phyloP scores from a whole-genome alignment of 2,113 vertebrate genomes.

The Eurypyga helias region DNA sequence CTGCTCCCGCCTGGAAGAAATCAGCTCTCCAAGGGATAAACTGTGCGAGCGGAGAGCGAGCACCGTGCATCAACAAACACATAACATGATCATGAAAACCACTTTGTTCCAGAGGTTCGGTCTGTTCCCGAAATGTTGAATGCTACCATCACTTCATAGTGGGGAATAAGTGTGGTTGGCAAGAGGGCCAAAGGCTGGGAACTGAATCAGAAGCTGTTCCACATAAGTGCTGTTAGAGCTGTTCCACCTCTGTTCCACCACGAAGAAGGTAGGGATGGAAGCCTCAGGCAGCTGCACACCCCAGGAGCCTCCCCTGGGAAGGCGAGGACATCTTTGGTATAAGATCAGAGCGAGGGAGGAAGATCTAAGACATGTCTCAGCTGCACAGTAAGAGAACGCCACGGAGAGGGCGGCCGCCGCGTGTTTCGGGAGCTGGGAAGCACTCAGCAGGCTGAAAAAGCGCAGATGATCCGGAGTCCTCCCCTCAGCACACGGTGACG shows the following conservation, averaged over 20 bases:
- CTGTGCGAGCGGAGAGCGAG: rapidly evolving
- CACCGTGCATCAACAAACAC: not conserved
- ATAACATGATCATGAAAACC: rapidly evolving
- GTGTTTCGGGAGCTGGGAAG: not conserved
- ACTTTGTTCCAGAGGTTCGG: not conserved
- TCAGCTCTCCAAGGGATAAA: not conserved
- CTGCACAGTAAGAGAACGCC: not conserved
- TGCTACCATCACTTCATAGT: not conserved
- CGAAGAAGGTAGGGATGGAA: too few relatives aligned
- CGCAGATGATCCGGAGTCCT: not conserved
- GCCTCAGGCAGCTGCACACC: not conserved
- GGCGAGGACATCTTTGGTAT: not conserved
- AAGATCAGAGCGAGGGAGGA: not conserved
- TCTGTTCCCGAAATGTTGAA: not conserved
- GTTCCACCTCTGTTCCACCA: too few relatives aligned
- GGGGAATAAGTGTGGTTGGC: not conserved
- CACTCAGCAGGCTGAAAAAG: not conserved
- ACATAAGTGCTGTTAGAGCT: too few relatives aligned
- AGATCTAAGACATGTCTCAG: not conserved
- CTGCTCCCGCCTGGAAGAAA: not conserved
- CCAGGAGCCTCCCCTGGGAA: not conserved
- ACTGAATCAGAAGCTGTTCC: not conserved
- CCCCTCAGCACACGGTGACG: rapidly evolving
- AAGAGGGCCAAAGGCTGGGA: not conserved
- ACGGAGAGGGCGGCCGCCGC: rapidly evolving